A percentile compares a stretch with the other conserved stretches of the same genome.
phyloP scores from a whole-genome alignment of 2,797 vertebrate species.

The Arctocebus calabarensis region DNA sequence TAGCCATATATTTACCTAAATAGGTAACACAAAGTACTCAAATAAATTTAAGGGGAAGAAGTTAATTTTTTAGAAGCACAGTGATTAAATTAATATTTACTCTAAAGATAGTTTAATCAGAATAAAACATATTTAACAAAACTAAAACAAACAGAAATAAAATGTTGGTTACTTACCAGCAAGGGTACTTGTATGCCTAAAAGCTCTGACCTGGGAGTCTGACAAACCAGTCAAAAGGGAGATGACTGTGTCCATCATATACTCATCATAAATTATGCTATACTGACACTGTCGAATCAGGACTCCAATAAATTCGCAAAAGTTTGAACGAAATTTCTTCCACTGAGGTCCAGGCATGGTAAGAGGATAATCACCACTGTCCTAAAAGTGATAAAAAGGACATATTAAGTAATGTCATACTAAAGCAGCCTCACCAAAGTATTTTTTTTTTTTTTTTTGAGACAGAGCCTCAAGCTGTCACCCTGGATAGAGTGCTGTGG shows the following conservation, averaged over 20 bases:
- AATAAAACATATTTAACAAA: conserved; percentile 35
- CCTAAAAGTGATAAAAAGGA: conserved; percentile 88
- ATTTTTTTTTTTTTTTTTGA: neutral
- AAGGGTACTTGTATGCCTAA: conserved; percentile 98
- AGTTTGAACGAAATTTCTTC: conserved; percentile 99
- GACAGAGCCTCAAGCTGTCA: no score
- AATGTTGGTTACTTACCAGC: conserved; percentile 91
- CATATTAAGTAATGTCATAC: conserved; percentile 54
- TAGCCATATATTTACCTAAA: neutral
- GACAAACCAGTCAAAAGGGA: conserved; percentile 98
- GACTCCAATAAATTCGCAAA: conserved; percentile 99
- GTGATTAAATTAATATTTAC: conserved; percentile 40
- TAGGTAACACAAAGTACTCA: conserved; percentile 47
- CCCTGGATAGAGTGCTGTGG: no score
- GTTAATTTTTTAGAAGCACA: conserved; percentile 19
- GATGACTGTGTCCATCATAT: conserved; percentile 99
- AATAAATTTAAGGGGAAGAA: neutral
- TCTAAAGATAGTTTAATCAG: conserved; percentile 40
- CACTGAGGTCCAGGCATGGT: conserved; percentile 99
- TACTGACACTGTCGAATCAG: conserved; percentile 99
- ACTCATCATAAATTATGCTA: conserved; percentile 99
- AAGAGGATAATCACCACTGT: conserved; percentile 98
- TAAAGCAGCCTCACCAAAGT: neutral
- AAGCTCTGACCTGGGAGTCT: conserved; percentile 99
- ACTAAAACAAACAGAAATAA: neutral